These are phyloP conservation scores for Sicus ferrugineus DNA, from an alignment of 2,888 invertebrate genomes.

Conservation along the genomic window DNA sequence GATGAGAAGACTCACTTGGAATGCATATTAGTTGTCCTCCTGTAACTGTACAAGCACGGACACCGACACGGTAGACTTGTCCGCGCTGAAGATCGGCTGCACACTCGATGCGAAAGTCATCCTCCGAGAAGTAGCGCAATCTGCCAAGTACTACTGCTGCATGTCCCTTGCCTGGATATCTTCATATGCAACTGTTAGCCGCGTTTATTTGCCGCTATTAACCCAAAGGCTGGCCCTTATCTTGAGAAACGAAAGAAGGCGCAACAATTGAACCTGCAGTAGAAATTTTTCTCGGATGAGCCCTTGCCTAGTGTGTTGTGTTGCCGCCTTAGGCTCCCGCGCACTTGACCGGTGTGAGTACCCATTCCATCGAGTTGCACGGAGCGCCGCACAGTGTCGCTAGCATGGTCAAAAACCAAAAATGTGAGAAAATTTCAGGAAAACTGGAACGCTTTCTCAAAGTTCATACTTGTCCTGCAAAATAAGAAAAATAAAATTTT, in stretches of 20 bases:
- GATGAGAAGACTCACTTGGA: not conserved
- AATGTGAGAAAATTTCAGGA: too few relatives aligned
- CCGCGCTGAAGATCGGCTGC: not conserved
- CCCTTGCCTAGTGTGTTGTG: not conserved
- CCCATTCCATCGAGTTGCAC: not conserved
- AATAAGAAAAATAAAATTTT: too few relatives aligned
- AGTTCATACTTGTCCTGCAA: too few relatives aligned
- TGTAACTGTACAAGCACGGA: constrained; percentile 29
- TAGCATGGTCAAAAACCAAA: too few relatives aligned
- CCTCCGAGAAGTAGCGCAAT: constrained; percentile 45
- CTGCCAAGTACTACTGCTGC: constrained; percentile 61
- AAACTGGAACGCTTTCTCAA: too few relatives aligned
- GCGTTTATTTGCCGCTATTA: constrained; percentile 65
- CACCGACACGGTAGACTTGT: constrained; percentile 41
- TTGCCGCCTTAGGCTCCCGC: not conserved
- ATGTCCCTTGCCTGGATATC: constrained; percentile 64
- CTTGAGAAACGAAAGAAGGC: constrained; percentile 12
- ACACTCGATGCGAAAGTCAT: constrained; percentile 17
- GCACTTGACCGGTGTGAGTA: not conserved
- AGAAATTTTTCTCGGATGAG: not conserved
- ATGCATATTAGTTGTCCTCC: not conserved
- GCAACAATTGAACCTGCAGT: constrained; percentile 22
- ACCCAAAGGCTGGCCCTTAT: constrained; percentile 45
- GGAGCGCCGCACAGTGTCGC: constrained; percentile 32
- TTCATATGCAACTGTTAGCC: constrained; percentile 63